Evolutionary conservation across 2,888 invertebrate genomes (phyloP).

Genomic region (Parnassius mnemosyne): DNA sequence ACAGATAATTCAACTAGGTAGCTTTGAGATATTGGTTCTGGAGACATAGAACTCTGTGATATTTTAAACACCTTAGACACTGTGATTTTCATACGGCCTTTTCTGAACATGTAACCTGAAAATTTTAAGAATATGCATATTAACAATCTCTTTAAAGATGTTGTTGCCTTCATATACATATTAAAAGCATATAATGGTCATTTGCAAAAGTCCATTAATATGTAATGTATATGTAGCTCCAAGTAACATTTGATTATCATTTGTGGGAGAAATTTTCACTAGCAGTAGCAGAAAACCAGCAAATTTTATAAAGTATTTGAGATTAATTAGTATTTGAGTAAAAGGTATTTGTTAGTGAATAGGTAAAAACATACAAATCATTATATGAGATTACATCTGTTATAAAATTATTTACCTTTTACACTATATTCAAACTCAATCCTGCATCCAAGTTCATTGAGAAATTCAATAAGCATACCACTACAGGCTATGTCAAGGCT

Average conservation of each 20-base stretch:
- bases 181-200: background rate
- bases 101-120: conserved; percentile 92
- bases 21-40: conserved; percentile 94
- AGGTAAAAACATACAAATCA: background rate
- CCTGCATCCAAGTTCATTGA: conserved; percentile 94
- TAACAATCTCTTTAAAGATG: too few relatives aligned
- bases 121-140: conserved; percentile 18
- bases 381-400: background rate
- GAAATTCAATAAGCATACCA: conserved; percentile 93
- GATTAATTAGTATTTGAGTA: too few relatives aligned
- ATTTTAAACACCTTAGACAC: conserved; percentile 96
- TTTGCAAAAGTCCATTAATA: too few relatives aligned
- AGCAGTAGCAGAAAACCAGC: too few relatives aligned
- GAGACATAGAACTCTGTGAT: conserved; percentile 83
- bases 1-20: conserved; percentile 95
- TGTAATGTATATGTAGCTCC: too few relatives aligned
- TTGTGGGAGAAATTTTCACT: too few relatives aligned
- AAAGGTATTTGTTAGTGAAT: too few relatives aligned
- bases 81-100: conserved; percentile 98
- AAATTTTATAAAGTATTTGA: too few relatives aligned
- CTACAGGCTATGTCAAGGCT: conserved; percentile 96
- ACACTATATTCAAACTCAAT: conserved; percentile 97
- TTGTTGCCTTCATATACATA: too few relatives aligned
- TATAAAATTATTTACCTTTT: conserved; percentile 79
- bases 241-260: too few relatives aligned